Conservation (phyloP, 2,113 vertebrate genomes). For the Zapornia atra region DNA sequence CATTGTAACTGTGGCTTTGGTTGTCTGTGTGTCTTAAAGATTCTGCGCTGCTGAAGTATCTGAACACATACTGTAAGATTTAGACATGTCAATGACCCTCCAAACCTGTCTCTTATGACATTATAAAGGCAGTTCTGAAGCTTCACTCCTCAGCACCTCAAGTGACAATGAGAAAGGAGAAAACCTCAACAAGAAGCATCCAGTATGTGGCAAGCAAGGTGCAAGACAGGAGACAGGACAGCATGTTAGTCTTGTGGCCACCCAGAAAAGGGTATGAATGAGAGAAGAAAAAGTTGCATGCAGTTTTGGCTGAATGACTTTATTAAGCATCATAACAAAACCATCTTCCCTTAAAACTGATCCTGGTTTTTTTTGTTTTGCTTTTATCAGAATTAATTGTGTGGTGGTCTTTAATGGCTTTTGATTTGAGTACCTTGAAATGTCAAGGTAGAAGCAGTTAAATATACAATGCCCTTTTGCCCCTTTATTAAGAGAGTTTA, state of each 20-base stretch:
- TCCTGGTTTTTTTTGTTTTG: not conserved
- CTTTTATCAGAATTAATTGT: constrained; percentile 12
- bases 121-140: not conserved
- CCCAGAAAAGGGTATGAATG: not conserved
- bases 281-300: not conserved
- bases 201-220: not conserved
- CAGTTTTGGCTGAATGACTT: not conserved
- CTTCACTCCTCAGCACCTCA: not conserved
- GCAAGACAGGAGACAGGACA: not conserved
- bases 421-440: constrained; percentile 17
- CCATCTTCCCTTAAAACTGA: not conserved
- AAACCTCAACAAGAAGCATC: not conserved
- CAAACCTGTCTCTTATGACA: not conserved
- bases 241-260: not conserved
- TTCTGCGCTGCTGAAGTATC: not conserved
- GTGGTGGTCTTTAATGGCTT: constrained; percentile 20
- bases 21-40: not conserved
- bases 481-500: constrained; percentile 40
- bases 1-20: not conserved
- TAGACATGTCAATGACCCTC: not conserved
- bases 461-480: constrained; percentile 1
- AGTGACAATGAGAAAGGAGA: not conserved
- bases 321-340: not conserved
- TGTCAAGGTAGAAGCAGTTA: constrained; percentile 18
- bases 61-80: not conserved